Base-by-base conservation (phyloP, 2,888 invertebrate genomes). In the Steromphala cineraria region DNA sequence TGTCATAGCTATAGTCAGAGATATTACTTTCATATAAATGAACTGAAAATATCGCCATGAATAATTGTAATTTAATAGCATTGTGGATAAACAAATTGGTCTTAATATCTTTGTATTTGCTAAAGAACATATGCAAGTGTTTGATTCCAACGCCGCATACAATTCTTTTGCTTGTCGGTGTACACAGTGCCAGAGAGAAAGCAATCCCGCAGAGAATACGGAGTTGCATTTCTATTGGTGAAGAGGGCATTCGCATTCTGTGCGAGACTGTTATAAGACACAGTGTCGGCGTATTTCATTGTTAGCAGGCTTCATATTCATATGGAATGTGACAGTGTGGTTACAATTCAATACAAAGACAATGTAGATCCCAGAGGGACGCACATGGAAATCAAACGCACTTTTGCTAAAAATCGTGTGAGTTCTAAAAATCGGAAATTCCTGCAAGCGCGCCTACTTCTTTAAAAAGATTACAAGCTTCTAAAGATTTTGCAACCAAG, bases 221-320 rank as follows among this genome's bases (percentile, higher is more conserved):
- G 40, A 36, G 71, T 40, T 5, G 40, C 19, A 31, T 71, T 36
- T 40, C 71, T 36, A 71, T 71, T 71, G 71, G 71, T 71, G 71
- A 40, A 71, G 28, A 71, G 36, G 40, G 40, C 17, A 36, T 71
- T 71, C 40, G 36, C 71, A 71, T 71, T 71, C 71, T 36, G 71
- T 71, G 71, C 71, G 71, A 19, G 71, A 40, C 71, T 71, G 40
- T 71, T 31, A 71, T 71, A 71, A 71, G 71, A 71, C 71, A 71
- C 71, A 17, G n/a, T 36, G 71, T 36, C 71, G 71, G 71, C 31
- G 71, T 40, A 71, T 71, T 71, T 40, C n/a, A 36, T 71, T 71
- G 71, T 71, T 40, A 40, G 71, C 36, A 15, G 19, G 40, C 36
- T 71, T 71, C 36, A 71, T 71, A 71, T 71, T 71, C 40, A 36